These are phyloP conservation scores for Brachionus manjavacas DNA, from an alignment of 1,140 invertebrate genomes.

Conservation along the genomic window DNA sequence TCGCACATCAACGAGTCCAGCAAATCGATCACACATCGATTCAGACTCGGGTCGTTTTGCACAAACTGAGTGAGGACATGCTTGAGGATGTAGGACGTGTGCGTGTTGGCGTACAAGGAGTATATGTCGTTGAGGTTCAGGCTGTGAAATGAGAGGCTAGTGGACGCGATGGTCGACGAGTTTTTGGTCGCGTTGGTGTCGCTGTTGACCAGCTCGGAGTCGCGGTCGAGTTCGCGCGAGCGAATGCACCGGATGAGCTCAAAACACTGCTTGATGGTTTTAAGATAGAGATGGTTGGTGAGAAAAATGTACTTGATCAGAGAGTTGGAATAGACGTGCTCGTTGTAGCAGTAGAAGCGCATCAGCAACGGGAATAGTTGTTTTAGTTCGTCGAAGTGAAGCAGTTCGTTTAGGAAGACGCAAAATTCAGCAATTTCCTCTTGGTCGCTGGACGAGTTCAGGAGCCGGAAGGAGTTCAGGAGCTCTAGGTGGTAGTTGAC, in stretches of 20 bases:
- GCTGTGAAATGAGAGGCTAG: background rate
- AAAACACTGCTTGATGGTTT: background rate
- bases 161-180: constrained; percentile 1
- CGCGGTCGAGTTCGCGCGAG: background rate
- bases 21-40: constrained; percentile 41
- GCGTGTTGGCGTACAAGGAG: constrained; percentile 23
- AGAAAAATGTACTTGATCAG: background rate
- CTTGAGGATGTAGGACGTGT: constrained; percentile 28
- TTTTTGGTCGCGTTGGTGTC: constrained; percentile 31
- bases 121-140: constrained; percentile 29
- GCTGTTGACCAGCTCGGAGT: background rate
- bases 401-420: background rate
- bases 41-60: constrained; percentile 5
- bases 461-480: background rate
- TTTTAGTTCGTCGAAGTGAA: constrained; percentile 26
- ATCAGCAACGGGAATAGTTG: background rate
- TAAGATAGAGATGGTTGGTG: constrained; percentile 26
- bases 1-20: constrained; percentile 37
- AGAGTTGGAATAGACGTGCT: constrained; percentile 26
- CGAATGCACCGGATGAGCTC: background rate
- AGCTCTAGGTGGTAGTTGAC: background rate
- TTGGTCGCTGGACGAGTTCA: background rate
- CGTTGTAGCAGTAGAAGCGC: constrained; percentile 40
- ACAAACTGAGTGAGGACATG: constrained; percentile 27
- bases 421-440: background rate